Evolutionary conservation across 2,888 invertebrate genomes (phyloP).

Genomic region (Dione juno): DNA sequence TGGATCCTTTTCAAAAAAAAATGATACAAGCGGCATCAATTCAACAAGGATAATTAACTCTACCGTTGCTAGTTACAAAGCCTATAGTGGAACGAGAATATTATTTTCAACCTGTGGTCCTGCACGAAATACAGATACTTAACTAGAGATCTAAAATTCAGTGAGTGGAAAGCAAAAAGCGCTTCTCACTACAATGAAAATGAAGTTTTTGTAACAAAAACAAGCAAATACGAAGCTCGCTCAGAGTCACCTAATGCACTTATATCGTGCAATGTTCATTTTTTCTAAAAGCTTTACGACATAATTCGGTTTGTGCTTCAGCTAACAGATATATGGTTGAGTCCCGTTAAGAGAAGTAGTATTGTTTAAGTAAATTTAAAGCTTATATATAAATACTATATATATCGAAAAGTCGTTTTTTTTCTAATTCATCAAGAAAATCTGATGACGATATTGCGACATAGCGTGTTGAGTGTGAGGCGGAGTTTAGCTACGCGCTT

Average conservation of each 20-base stretch:
- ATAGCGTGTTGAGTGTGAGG: too few relatives aligned
- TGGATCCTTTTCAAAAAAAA: not conserved
- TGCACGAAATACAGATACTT: conserved; percentile 10
- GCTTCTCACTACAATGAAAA: conserved; percentile 41
- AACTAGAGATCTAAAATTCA: conserved; percentile 36
- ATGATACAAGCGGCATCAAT: not conserved
- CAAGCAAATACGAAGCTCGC: conserved; percentile 33
- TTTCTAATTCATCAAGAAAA: too few relatives aligned
- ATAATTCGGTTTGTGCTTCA: conserved; percentile 35
- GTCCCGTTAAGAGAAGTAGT: not conserved
- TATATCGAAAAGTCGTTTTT: too few relatives aligned
- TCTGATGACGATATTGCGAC: too few relatives aligned
- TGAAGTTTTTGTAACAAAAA: conserved; percentile 43
- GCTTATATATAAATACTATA: not conserved
- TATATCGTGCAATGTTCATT: conserved; percentile 35
- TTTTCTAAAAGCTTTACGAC: conserved; percentile 35
- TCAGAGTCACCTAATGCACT: conserved; percentile 42
- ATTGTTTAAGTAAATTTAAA: conserved; percentile 2
- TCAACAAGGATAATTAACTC: not conserved
- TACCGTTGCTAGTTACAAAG: not conserved
- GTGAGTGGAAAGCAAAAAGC: conserved; percentile 38
- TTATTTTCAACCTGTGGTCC: not conserved
- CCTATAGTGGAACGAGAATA: not conserved
- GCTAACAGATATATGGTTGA: conserved; percentile 4
- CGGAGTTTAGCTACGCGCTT: too few relatives aligned